A percentile compares a stretch with the other conserved stretches of the same genome.
Evolutionary conservation across 2,888 invertebrate genomes (phyloP).

Genomic region (Drosophila putrida): DNA sequence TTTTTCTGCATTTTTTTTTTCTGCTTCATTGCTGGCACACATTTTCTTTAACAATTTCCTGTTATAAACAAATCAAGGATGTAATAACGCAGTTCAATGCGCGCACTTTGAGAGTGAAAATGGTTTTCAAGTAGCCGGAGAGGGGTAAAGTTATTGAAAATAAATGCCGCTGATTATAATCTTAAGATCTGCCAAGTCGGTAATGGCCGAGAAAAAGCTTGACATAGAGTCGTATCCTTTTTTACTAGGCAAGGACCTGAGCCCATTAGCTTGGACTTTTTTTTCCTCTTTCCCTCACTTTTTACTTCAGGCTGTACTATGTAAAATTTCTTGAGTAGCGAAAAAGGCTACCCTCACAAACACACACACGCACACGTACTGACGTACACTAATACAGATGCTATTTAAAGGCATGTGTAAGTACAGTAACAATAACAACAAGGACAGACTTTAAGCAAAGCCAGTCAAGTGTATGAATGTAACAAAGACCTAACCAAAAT

Average conservation of each 20-base stretch:
- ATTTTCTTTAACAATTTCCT: conserved; percentile 77
- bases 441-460: conserved; percentile 61
- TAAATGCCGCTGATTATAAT: conserved; percentile 75
- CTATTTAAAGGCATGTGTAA: conserved; percentile 47
- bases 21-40: conserved; percentile 23
- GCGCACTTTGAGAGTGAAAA: conserved; percentile 21
- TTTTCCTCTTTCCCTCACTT: not conserved
- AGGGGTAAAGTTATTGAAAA: conserved; percentile 50
- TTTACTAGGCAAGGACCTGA: conserved; percentile 33
- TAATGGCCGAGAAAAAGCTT: conserved; percentile 58
- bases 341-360: conserved; percentile 53
- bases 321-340: conserved; percentile 50
- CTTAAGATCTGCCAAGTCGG: conserved; percentile 65
- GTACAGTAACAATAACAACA: conserved; percentile 55
- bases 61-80: conserved; percentile 80
- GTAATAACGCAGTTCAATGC: conserved; percentile 82
- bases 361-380: conserved; percentile 14
- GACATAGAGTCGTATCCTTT: conserved; percentile 19
- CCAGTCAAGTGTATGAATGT: conserved; percentile 78
- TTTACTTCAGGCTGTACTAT: conserved; percentile 19
- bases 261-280: conserved; percentile 56
- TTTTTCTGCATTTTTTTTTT: not conserved
- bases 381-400: conserved; percentile 10
- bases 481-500: conserved; percentile 78
- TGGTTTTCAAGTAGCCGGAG: conserved; percentile 1